Conservation (phyloP, 2,888 invertebrate genomes). For the Axea sp. region DNA sequence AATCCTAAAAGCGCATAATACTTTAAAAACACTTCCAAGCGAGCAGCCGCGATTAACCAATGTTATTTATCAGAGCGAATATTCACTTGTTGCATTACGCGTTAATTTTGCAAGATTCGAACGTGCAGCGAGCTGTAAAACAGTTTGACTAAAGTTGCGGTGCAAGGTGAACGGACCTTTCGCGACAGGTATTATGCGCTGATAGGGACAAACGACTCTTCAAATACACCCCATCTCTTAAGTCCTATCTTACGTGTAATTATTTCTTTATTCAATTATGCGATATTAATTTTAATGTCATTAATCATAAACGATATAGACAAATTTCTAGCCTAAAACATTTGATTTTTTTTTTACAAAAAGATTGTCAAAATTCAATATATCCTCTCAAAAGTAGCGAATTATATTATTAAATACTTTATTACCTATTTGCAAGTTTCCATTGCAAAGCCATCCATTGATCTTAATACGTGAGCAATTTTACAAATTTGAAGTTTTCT, state of each 20-base stretch:
- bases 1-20: constrained; percentile 28
- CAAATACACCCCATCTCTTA: constrained; percentile 29
- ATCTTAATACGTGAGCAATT: constrained; percentile 61
- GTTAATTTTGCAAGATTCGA: too few species aligned
- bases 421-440: constrained; percentile 52
- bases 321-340: constrained; percentile 60
- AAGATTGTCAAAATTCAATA: constrained; percentile 64
- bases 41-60: too few species aligned
- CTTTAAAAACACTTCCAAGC: too few species aligned
- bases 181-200: constrained; percentile 34
- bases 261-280: constrained; percentile 28
- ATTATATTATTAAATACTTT: constrained; percentile 56
- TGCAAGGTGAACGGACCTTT: too few species aligned
- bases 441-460: constrained; percentile 56
- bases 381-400: constrained; percentile 62
- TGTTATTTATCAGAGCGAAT: too few species aligned
- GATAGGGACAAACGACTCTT: constrained; percentile 26
- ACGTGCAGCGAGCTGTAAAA: too few species aligned
- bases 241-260: constrained; percentile 41
- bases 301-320: constrained; percentile 55
- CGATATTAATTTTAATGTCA: constrained; percentile 36
- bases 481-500: constrained; percentile 56
- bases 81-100: too few species aligned
- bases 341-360: constrained; percentile 62
- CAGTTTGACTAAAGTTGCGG: too few species aligned